These are phyloP conservation scores for Syritta pipiens DNA, from an alignment of 2,888 invertebrate genomes.

Conservation along the genomic window DNA sequence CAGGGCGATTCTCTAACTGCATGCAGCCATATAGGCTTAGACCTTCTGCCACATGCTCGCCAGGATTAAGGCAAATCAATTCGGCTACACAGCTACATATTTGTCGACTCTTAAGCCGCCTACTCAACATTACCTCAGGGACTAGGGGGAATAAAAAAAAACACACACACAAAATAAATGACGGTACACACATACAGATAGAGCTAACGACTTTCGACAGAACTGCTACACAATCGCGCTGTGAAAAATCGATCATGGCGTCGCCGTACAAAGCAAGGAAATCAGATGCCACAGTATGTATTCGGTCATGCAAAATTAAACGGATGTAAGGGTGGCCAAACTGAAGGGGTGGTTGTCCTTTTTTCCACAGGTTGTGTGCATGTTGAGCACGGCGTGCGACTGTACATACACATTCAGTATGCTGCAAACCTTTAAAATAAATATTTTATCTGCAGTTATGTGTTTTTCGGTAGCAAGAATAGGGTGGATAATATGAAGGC, in stretches of 20 bases:
- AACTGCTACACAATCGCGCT: constrained; percentile 44
- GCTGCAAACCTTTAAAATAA: constrained; percentile 57
- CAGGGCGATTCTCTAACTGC: too few species aligned
- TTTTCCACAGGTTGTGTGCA: constrained; percentile 58
- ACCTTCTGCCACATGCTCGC: constrained; percentile 41
- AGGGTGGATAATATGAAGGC: neutral
- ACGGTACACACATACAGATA: neutral
- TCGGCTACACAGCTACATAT: constrained; percentile 49
- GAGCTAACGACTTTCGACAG: constrained; percentile 39
- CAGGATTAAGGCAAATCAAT: constrained; percentile 36
- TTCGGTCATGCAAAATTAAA: constrained; percentile 60
- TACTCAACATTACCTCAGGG: constrained; percentile 43
- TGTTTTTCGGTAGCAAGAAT: constrained; percentile 25
- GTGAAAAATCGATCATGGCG: constrained; percentile 56
- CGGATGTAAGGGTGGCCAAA: constrained; percentile 22
- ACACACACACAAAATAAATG: neutral
- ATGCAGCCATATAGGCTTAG: too few species aligned
- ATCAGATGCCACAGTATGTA: constrained; percentile 37
- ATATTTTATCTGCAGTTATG: constrained; percentile 65
- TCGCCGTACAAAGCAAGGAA: constrained; percentile 42
- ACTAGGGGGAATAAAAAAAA: constrained; percentile 16
- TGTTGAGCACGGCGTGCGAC: constrained; percentile 5
- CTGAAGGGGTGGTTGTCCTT: constrained; percentile 45
- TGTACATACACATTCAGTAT: constrained; percentile 1
- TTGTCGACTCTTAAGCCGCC: constrained; percentile 47